phyloP scores from a whole-genome alignment of 2,888 invertebrate species.

The Diploptera punctata region DNA sequence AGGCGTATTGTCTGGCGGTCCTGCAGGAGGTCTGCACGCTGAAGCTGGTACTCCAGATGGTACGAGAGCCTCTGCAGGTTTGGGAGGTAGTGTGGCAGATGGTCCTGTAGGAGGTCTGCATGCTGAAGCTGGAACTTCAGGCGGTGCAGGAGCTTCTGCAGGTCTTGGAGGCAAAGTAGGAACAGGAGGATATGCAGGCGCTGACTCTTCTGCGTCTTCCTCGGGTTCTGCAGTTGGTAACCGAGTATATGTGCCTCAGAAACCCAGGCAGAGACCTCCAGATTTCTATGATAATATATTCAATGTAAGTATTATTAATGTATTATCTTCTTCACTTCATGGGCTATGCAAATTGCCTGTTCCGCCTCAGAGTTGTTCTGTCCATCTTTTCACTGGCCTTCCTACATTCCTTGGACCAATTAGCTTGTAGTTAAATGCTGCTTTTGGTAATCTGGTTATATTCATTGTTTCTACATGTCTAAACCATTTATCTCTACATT shows the following conservation, averaged over 20 bases:
- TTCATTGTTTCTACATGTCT: no score
- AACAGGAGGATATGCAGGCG: not conserved
- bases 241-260: no score
- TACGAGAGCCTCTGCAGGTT: constrained; percentile 7
- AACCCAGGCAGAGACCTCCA: not conserved
- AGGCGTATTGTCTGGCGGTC: not conserved
- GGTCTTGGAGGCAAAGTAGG: constrained; percentile 10
- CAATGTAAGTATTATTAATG: no score
- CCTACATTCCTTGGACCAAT: no score
- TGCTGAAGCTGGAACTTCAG: constrained; percentile 23
- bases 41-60: constrained; percentile 23
- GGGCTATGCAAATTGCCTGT: no score
- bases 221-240: not conserved
- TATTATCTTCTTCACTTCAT: no score
- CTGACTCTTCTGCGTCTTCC: not conserved
- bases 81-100: constrained; percentile 1
- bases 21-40: constrained; percentile 21
- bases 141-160: constrained; percentile 10
- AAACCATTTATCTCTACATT: no score
- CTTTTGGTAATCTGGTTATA: no score
- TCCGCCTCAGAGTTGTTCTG: no score
- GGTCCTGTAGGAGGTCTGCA: constrained; percentile 16
- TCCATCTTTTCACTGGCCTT: no score
- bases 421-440: no score
- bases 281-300: not conserved